Evolutionary conservation across 2,888 invertebrate genomes (phyloP).

Genomic region (Antheraea yamamai): DNA sequence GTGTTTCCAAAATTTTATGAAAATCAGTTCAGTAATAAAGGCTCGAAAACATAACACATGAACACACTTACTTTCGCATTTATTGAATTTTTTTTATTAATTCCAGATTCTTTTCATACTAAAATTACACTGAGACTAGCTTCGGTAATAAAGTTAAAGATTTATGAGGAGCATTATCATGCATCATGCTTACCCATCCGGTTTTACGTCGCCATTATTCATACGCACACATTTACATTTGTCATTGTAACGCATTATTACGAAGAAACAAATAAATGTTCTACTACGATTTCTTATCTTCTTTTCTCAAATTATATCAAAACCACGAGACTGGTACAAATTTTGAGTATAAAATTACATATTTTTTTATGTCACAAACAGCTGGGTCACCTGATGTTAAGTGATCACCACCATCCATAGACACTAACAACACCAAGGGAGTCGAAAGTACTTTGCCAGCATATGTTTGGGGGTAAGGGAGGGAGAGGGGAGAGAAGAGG

Average conservation of each 20-base stretch:
- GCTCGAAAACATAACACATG: too few relatives aligned
- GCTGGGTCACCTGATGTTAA: too few relatives aligned
- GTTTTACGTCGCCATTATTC: conserved; percentile 1
- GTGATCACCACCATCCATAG: too few relatives aligned
- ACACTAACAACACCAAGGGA: too few relatives aligned
- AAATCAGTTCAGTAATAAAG: background rate
- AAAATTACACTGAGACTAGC: background rate
- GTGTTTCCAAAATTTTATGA: background rate
- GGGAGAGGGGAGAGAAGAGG: too few relatives aligned
- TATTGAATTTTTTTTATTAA: too few relatives aligned
- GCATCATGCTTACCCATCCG: conserved; percentile 8
- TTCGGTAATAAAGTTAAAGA: conserved; percentile 3
- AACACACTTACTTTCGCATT: background rate
- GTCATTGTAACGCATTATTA: conserved; percentile 1
- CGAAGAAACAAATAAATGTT: background rate
- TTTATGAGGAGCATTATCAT: conserved; percentile 5
- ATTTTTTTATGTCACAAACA: too few relatives aligned
- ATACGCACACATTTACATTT: background rate
- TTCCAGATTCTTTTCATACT: background rate
- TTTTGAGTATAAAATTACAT: background rate
- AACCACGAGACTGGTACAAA: background rate
- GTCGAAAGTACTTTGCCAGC: too few relatives aligned
- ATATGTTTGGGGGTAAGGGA: too few relatives aligned
- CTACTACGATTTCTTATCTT: background rate
- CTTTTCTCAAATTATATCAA: background rate